phyloP scores from a whole-genome alignment of 2,797 vertebrate species.

The Melanogrammus aeglefinus region DNA sequence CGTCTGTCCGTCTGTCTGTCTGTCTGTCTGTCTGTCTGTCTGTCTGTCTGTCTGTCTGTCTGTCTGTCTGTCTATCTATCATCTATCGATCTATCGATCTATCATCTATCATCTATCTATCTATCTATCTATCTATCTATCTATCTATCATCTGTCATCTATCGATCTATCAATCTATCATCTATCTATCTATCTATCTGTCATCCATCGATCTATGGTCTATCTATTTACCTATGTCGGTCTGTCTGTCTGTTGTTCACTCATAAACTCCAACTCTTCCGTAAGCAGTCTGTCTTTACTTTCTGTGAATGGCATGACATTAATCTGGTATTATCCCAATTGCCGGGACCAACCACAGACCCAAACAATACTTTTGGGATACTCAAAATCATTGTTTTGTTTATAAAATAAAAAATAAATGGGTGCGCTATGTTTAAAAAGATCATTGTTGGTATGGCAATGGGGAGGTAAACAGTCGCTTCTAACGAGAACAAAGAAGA shows the following conservation, averaged over 20 bases:
- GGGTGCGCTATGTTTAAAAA: constrained; percentile 39
- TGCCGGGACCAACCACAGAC: constrained; percentile 5
- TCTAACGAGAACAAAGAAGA: constrained; percentile 37
- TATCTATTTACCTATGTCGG: neutral
- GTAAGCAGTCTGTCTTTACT: constrained; percentile 9
- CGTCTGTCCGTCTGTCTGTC: too few species aligned
- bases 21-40: neutral
- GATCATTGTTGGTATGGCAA: constrained; percentile 23
- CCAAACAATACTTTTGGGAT: constrained; percentile 43
- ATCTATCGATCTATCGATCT: neutral
- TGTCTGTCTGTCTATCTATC: too few species aligned
- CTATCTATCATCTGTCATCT: neutral
- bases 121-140: neutral
- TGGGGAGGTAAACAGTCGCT: constrained; percentile 21
- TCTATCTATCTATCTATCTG: neutral
- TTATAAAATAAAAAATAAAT: constrained; percentile 33
- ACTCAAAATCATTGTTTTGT: constrained; percentile 44
- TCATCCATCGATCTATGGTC: neutral
- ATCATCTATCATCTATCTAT: neutral
- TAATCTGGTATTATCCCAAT: constrained; percentile 5
- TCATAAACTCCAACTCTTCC: neutral
- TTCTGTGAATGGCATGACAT: constrained; percentile 7
- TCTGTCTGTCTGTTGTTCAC: neutral
- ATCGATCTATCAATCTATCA: neutral
- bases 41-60: constrained; percentile 4